phyloP scores from a whole-genome alignment of 92 coral and sea anemone genomes.

The Porites rus region DNA sequence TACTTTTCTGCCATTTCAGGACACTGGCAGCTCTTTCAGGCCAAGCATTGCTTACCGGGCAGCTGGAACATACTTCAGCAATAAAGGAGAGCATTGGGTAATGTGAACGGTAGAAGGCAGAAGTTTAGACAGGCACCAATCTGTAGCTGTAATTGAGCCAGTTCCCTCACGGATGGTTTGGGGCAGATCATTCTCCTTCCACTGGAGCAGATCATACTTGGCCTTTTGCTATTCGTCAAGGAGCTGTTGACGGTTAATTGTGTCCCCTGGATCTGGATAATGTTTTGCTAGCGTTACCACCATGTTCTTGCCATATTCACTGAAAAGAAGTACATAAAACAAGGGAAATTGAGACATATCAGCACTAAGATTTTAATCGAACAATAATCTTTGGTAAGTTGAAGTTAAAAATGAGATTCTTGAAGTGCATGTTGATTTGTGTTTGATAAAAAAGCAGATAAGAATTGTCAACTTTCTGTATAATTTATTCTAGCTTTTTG shows the following conservation, averaged over 20 bases:
- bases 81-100: slow-evolving; percentile 38
- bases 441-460: too few relatives aligned
- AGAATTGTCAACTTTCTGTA: too few relatives aligned
- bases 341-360: not conserved
- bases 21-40: slow-evolving; percentile 56
- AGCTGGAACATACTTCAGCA: slow-evolving; percentile 39
- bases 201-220: slow-evolving; percentile 52
- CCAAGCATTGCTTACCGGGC: slow-evolving; percentile 59
- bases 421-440: too few relatives aligned
- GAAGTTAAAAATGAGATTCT: too few relatives aligned
- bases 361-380: not conserved
- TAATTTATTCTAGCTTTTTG: too few relatives aligned
- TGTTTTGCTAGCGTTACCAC: slow-evolving; percentile 36
- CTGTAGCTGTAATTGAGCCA: slow-evolving; percentile 52
- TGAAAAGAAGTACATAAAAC: slow-evolving; percentile 15
- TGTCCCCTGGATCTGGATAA: slow-evolving; percentile 33
- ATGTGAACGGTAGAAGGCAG: slow-evolving; percentile 44
- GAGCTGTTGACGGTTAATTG: slow-evolving; percentile 23
- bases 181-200: slow-evolving; percentile 60
- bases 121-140: slow-evolving; percentile 43
- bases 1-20: slow-evolving; percentile 47
- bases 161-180: slow-evolving; percentile 41
- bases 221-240: slow-evolving; percentile 31
- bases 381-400: too few relatives aligned
- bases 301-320: slow-evolving; percentile 47